Evolutionary conservation across 2,888 invertebrate species (phyloP), one percentile per base, ranked within the genome.

Genomic region (Cerastis leucographa): DNA sequence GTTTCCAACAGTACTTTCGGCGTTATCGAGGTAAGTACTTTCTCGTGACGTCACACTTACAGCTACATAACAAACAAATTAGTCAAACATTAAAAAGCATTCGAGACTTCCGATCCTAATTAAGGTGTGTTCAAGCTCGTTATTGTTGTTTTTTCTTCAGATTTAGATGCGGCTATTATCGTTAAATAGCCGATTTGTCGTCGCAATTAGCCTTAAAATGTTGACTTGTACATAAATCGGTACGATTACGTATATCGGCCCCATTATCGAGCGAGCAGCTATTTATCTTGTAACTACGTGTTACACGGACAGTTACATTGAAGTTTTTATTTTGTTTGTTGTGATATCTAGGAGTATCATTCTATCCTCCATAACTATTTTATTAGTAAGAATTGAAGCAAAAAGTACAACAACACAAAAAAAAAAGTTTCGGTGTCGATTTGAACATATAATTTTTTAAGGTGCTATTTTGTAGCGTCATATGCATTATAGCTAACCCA

Each of bases 21-120:
- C 64, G 86, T 89, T 89, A 88, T 87, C 87, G 77, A 46, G 59
- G 70, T n/a, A n/a, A n/a, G n/a, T 83, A 89, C 87, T 84, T 87
- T 86, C 78, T 74, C 61, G 69, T 89, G 87, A 84, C 83, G 86
- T 86, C 85, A 86, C 69, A 77, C 77, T 64, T 51, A 80, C 71
- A 69, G 74, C 79, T 78, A 86, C 81, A 87, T 80, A 92, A 93
- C 92, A 93, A 94, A 94, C 94, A 94, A 93, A 95, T 95, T 95
- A 95, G 94, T 93, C 86, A 91, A 91, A 93, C 94, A 94, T 95
- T 94, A 94, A 93, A 93, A 87, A 92, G 87, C 91, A 91, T 93
- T 93, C 85, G 90, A 91, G 90, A 94, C 94, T 94, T 95, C 94
- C 95, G 93, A 94, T 93, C 90, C 92, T 94, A 95, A 95, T 96